phyloP scores from a whole-genome alignment of 1,140 invertebrate genomes.

The Nebria ingens region DNA sequence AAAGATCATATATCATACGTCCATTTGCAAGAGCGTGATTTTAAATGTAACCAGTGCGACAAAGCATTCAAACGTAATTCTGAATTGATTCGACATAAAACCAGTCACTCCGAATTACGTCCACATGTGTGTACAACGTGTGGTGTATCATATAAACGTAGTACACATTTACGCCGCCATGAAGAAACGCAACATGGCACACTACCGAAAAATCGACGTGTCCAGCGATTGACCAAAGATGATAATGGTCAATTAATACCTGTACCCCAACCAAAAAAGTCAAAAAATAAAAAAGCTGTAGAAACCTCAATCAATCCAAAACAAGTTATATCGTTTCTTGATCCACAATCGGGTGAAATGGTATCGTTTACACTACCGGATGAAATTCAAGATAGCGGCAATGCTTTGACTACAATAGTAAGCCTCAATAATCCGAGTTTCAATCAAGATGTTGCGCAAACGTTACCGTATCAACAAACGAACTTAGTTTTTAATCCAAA shows the following conservation, averaged over 20 bases:
- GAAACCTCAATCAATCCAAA: no score
- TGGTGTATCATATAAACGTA: slow-evolving; percentile 17
- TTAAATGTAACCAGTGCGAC: slow-evolving; percentile 16
- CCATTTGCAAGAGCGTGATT: slow-evolving; percentile 15
- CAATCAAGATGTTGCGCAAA: not conserved
- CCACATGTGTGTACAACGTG: slow-evolving; percentile 17
- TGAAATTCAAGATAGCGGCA: not conserved
- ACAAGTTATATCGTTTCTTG: not conserved
- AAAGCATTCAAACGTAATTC: slow-evolving; percentile 21
- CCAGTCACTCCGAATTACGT: slow-evolving; percentile 16
- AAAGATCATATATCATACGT: slow-evolving; percentile 18
- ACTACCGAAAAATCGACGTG: slow-evolving; percentile 8
- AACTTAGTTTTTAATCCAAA: not conserved
- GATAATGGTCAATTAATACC: not conserved
- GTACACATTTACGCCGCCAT: slow-evolving; percentile 17
- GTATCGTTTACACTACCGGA: not conserved
- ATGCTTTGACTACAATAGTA: not conserved
- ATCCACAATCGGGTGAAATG: not conserved
- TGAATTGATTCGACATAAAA: slow-evolving; percentile 15
- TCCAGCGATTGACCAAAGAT: slow-evolving; percentile 8
- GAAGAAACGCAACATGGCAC: slow-evolving; percentile 14
- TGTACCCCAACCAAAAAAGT: not conserved
- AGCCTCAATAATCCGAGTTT: not conserved
- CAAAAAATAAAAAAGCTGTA: not conserved
- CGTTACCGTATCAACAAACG: not conserved